Percentiles rank a stretch among this genome's conserved stretches.
Conservation (phyloP, 1,140 invertebrate species). For the Cotesia vestalis region DNA sequence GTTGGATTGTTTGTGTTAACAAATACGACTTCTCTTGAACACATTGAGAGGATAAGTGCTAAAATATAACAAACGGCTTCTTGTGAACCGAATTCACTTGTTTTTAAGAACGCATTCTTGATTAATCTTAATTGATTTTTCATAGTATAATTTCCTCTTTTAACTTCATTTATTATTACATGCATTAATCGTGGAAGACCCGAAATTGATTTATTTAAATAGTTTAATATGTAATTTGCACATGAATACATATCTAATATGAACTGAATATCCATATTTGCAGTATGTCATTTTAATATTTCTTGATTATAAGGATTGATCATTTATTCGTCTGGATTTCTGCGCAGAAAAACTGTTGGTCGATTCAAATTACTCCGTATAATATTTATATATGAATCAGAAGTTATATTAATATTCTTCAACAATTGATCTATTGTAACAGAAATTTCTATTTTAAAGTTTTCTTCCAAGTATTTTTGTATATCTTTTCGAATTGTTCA, state of each 20-base stretch:
- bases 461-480: slow-evolving; percentile 13
- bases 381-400: slow-evolving; percentile 19
- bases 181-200: too few species aligned
- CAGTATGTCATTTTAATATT: slow-evolving; percentile 29
- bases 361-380: slow-evolving; percentile 23
- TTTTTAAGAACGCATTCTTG: not conserved
- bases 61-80: slow-evolving; percentile 50
- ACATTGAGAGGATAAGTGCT: slow-evolving; percentile 40
- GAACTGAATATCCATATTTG: slow-evolving; percentile 33
- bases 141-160: slow-evolving; percentile 8
- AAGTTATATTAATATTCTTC: slow-evolving; percentile 14
- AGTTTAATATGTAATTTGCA: too few species aligned
- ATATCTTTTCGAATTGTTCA: too few species aligned
- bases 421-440: slow-evolving; percentile 19
- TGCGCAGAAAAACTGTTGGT: slow-evolving; percentile 32
- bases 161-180: too few species aligned
- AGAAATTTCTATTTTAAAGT: slow-evolving; percentile 8
- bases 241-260: slow-evolving; percentile 29
- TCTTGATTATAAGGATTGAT: slow-evolving; percentile 38
- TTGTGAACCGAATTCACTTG: slow-evolving; percentile 38
- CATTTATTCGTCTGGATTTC: slow-evolving; percentile 26
- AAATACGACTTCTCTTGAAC: not conserved
- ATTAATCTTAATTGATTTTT: slow-evolving; percentile 45
- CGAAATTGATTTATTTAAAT: too few species aligned
- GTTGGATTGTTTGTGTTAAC: slow-evolving; percentile 30